A percentile compares a stretch with the other conserved stretches of the same genome.
These are phyloP conservation scores for Xenopus petersii DNA, from an alignment of 2,797 vertebrate species.

Conservation along the genomic window DNA sequence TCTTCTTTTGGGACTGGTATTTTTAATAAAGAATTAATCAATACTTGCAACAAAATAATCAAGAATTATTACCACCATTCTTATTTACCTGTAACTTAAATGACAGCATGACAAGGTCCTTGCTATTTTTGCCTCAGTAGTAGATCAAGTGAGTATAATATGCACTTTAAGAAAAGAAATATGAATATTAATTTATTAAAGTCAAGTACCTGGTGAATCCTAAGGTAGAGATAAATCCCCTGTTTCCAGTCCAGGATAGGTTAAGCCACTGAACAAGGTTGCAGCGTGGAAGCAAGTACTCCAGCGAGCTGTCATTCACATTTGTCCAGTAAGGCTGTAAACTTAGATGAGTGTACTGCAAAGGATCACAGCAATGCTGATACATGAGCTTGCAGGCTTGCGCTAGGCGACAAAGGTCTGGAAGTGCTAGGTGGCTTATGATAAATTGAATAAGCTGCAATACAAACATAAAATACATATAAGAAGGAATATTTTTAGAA, in stretches of 20 bases:
- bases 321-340: constrained; percentile 95
- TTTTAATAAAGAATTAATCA: no score
- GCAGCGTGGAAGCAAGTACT: constrained; percentile 89
- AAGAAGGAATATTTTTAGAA: no score
- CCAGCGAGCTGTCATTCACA: constrained; percentile 84
- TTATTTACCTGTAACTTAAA: no score
- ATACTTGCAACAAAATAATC: no score
- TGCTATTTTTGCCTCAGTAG: no score
- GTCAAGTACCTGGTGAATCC: constrained; percentile 91
- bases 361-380: constrained; percentile 94
- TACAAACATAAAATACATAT: constrained; percentile 54
- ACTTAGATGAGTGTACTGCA: constrained; percentile 95
- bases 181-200: neutral
- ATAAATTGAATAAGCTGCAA: constrained; percentile 94
- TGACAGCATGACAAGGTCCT: no score
- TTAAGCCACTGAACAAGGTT: constrained; percentile 93
- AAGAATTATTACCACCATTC: no score
- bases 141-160: no score
- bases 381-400: constrained; percentile 94
- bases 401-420: constrained; percentile 92
- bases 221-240: constrained; percentile 83
- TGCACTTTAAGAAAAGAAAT: neutral
- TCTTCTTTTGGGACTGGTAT: no score
- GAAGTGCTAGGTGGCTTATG: constrained; percentile 90
- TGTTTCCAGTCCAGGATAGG: constrained; percentile 96